Evolutionary conservation across 2,797 vertebrate species (phyloP).

Genomic region (Delichon dasypus): DNA sequence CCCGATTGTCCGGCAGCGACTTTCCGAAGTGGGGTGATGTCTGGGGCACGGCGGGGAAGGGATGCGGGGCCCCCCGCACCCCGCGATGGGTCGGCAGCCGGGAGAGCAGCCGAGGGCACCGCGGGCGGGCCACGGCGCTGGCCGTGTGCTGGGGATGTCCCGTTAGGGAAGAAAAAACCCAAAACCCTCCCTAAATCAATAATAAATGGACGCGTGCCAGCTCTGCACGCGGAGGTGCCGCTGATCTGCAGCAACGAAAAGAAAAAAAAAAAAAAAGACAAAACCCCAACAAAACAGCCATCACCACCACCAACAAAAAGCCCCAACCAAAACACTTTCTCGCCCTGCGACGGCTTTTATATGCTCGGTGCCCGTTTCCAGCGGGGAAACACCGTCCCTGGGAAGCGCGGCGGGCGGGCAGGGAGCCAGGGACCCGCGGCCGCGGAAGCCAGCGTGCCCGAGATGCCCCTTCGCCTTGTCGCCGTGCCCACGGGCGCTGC

Average conservation of each 20-base stretch:
- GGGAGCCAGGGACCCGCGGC: background rate
- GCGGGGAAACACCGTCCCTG: background rate
- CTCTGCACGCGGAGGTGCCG: background rate
- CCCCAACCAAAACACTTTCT: background rate
- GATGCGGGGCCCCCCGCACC: background rate
- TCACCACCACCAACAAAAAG: background rate
- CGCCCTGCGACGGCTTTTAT: background rate
- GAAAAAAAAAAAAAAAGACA: background rate
- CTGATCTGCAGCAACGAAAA: background rate
- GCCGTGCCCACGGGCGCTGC: conserved; percentile 18
- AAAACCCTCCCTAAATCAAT: background rate
- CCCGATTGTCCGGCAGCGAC: conserved; percentile 12
- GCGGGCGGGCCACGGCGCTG: background rate
- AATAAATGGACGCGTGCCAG: background rate
- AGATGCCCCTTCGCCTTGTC: background rate
- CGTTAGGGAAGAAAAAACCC: background rate
- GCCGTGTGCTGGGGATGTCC: background rate
- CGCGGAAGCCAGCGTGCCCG: background rate
- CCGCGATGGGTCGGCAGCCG: background rate
- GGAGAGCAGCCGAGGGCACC: background rate
- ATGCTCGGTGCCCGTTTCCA: background rate
- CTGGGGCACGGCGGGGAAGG: background rate
- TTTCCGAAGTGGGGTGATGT: conserved; percentile 39
- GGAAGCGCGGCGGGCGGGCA: background rate
- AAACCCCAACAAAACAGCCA: background rate